Conservation (phyloP, 2,888 invertebrate species). For the Dynastes maya region DNA sequence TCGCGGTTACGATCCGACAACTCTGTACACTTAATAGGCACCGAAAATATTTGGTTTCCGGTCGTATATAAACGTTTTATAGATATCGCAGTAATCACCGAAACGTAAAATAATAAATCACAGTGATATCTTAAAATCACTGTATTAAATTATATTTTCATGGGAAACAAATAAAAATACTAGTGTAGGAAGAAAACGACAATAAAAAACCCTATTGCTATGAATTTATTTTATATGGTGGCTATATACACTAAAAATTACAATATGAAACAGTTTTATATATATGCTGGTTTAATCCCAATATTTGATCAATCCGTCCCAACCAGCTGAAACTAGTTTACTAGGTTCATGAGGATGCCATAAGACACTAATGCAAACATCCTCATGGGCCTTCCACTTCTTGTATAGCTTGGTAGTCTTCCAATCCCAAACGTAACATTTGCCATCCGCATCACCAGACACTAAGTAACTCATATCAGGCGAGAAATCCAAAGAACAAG, state of each 20-base stretch:
- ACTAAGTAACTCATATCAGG: conserved; percentile 99
- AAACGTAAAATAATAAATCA: no score
- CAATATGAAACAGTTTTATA: conserved; percentile 13
- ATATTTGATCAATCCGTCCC: conserved; percentile 99
- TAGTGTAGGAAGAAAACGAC: no score
- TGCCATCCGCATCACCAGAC: conserved; percentile 99
- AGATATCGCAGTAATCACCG: no score
- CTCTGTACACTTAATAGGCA: no score
- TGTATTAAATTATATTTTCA: no score
- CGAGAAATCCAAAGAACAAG: conserved; percentile 96
- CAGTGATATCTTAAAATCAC: no score
- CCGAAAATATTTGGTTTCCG: no score
- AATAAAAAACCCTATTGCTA: not conserved
- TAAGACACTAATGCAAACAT: conserved; percentile 93
- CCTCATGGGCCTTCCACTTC: conserved; percentile 99
- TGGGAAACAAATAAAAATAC: no score
- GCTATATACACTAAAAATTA: conserved; percentile 7
- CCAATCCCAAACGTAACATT: conserved; percentile 99
- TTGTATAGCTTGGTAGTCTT: conserved; percentile 98
- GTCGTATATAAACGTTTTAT: no score
- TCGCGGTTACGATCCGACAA: no score
- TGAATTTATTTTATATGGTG: conserved; percentile 19
- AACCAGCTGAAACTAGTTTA: conserved; percentile 97
- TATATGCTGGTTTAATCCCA: conserved; percentile 86
- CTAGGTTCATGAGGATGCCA: conserved; percentile 99